Percentiles rank a stretch among this genome's conserved stretches.
phyloP scores from a whole-genome alignment of 2,888 invertebrate species.

The Zygothrica quintamaculata region DNA sequence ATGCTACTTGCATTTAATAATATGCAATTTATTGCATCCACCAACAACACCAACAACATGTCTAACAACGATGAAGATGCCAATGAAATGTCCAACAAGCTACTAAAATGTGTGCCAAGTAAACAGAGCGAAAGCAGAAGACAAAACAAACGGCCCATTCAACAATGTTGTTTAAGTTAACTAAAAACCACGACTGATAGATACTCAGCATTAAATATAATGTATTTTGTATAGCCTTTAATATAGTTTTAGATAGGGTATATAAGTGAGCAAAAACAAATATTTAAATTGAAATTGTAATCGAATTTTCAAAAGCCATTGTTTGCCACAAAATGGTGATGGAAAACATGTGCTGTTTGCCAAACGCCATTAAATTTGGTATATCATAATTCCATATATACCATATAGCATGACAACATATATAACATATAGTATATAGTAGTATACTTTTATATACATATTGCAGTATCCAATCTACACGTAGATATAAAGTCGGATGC shows the following conservation, averaged over 20 bases:
- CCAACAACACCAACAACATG: conserved; percentile 34
- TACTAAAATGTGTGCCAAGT: conserved; percentile 69
- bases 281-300: conserved; percentile 48
- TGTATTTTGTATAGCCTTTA: background rate
- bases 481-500: conserved; percentile 48
- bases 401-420: conserved; percentile 18
- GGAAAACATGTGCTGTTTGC: conserved; percentile 55
- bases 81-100: conserved; percentile 61
- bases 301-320: conserved; percentile 52
- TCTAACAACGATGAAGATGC: conserved; percentile 30
- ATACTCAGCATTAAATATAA: conserved; percentile 6
- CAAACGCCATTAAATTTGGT: conserved; percentile 16
- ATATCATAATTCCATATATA: conserved; percentile 7
- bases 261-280: conserved; percentile 49
- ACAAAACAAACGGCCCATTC: conserved; percentile 4
- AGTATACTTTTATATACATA: conserved; percentile 6
- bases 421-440: background rate
- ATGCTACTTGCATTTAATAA: conserved; percentile 24
- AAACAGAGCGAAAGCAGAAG: conserved; percentile 41
- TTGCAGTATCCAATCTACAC: conserved; percentile 20
- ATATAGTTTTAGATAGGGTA: conserved; percentile 9
- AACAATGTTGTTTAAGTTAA: conserved; percentile 1
- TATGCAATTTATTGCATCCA: conserved; percentile 51
- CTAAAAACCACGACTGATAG: conserved; percentile 6
- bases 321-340: conserved; percentile 36